phyloP scores from a whole-genome alignment of 2,797 vertebrate genomes.

The Semotilus atromaculatus region DNA sequence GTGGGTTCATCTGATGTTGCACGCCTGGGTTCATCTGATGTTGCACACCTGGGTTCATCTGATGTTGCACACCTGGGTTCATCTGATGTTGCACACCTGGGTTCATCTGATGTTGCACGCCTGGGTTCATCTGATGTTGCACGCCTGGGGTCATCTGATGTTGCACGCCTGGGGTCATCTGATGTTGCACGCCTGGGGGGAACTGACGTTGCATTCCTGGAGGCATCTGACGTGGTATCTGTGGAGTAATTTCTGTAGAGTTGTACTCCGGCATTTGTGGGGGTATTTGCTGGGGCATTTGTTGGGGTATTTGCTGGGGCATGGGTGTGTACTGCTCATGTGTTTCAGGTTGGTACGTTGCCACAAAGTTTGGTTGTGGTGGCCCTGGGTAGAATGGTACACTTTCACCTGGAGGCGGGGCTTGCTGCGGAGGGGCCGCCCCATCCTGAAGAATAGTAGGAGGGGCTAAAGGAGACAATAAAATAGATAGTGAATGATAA shows the following conservation, averaged over 20 bases:
- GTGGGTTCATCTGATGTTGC: conserved; percentile 29
- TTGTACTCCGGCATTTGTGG: conserved; percentile 37
- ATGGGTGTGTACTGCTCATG: conserved; percentile 60
- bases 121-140: not conserved
- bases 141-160: not conserved
- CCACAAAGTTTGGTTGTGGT: conserved; percentile 67
- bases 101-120: not conserved
- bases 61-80: not conserved
- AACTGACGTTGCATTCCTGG: no score
- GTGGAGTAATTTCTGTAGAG: conserved; percentile 25
- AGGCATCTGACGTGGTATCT: conserved; percentile 61
- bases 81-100: conserved; percentile 19
- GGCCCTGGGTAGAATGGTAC: conserved; percentile 80
- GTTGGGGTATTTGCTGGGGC: conserved; percentile 42
- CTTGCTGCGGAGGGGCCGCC: conserved; percentile 64
- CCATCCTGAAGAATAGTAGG: conserved; percentile 81
- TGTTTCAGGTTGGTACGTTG: conserved; percentile 68
- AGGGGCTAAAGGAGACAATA: conserved; percentile 74
- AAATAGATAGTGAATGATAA: not conserved
- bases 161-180: not conserved
- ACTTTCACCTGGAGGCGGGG: conserved; percentile 60
- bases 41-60: not conserved
- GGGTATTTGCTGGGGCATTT: conserved; percentile 63
- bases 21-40: conserved; percentile 24
- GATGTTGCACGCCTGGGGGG: not conserved